Evolutionary conservation across 53 echinoderm and acorn worm genomes (phyloP).

Genomic region (Holothuria scabra): DNA sequence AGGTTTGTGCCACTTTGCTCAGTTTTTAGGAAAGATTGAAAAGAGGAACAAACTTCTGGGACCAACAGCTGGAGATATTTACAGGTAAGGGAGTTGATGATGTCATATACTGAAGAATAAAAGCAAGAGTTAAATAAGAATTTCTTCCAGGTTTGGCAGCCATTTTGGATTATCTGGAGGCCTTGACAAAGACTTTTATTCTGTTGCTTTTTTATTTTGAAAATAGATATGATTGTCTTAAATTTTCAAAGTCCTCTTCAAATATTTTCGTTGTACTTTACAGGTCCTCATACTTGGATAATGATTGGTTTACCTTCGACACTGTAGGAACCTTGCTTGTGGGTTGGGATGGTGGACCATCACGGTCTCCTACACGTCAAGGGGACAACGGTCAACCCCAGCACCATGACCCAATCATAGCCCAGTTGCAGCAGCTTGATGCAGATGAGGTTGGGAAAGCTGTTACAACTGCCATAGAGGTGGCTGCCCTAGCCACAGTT

Average conservation of each 20-base stretch:
- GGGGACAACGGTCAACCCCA: slow-evolving; percentile 61
- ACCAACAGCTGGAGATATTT: slow-evolving; percentile 83
- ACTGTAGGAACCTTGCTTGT: slow-evolving; percentile 88
- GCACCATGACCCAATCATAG: slow-evolving; percentile 73
- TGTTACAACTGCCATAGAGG: slow-evolving; percentile 87
- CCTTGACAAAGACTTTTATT: no score
- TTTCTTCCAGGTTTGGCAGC: no score
- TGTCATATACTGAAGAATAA: no score
- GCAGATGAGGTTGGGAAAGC: slow-evolving; percentile 55
- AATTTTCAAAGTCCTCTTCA: not conserved
- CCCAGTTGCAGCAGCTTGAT: slow-evolving; percentile 82
- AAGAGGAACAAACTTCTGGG: slow-evolving; percentile 88
- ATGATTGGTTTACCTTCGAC: slow-evolving; percentile 98
- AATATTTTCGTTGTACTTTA: not conserved
- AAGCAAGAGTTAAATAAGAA: no score
- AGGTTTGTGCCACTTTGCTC: slow-evolving; percentile 90
- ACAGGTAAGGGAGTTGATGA: slow-evolving; percentile 61
- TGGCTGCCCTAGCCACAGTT: slow-evolving; percentile 87
- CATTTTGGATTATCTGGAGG: no score
- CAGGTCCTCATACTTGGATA: slow-evolving; percentile 93
- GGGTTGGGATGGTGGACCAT: slow-evolving; percentile 96
- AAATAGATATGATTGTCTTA: no score
- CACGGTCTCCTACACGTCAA: slow-evolving; percentile 69
- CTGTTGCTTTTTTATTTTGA: no score
- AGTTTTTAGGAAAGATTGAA: slow-evolving; percentile 90